A percentile compares a stretch with the other conserved stretches of the same genome.
These are phyloP conservation scores for Hucho hucho DNA, from an alignment of 2,113 vertebrate species.

Conservation along the genomic window DNA sequence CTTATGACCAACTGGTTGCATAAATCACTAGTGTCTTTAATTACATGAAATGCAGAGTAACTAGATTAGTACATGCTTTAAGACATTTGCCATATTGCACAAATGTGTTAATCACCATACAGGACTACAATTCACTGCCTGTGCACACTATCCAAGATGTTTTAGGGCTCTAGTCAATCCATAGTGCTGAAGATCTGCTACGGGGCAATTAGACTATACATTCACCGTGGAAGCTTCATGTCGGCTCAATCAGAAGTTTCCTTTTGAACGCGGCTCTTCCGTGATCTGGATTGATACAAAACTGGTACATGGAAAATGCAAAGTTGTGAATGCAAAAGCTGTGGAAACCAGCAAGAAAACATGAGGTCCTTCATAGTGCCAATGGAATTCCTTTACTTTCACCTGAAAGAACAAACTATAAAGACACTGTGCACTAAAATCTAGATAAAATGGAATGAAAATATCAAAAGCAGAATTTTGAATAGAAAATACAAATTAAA, in stretches of 20 bases:
- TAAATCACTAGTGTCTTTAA: no score
- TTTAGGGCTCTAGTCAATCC: not conserved
- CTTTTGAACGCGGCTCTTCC: no score
- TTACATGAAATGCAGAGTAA: not conserved
- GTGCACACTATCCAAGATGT: constrained; percentile 43
- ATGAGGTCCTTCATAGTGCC: constrained; percentile 20
- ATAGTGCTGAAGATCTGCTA: no score
- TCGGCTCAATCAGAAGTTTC: no score
- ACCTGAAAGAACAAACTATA: constrained; percentile 34
- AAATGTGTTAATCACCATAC: constrained; percentile 52
- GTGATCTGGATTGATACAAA: not conserved
- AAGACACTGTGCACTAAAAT: constrained; percentile 3
- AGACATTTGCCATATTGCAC: constrained; percentile 51
- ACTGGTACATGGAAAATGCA: constrained; percentile 4
- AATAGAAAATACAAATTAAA: constrained; percentile 44
- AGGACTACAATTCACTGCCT: constrained; percentile 39
- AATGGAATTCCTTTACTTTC: constrained; percentile 18
- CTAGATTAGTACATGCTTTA: constrained; percentile 61
- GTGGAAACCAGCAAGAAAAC: constrained; percentile 41
- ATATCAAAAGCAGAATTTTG: constrained; percentile 37
- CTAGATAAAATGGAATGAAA: constrained; percentile 10
- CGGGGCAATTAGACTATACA: no score
- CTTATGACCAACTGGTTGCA: no score
- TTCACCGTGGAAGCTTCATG: no score
- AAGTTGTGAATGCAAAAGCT: constrained; percentile 52